Evolutionary conservation across 2,797 vertebrate genomes (phyloP).

Genomic region (Sarcophilus harrisii): DNA sequence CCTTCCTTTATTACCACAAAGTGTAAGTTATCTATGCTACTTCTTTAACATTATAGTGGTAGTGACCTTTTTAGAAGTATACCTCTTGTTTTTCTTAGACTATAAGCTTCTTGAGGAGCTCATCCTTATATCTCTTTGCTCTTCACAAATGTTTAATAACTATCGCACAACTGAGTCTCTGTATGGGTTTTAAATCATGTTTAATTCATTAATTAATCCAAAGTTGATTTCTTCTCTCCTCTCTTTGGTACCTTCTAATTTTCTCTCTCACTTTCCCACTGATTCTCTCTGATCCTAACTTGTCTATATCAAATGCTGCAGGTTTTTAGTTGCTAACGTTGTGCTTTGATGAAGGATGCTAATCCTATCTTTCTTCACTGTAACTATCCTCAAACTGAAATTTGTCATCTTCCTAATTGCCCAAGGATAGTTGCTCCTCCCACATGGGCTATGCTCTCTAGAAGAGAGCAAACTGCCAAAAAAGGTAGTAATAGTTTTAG

Average conservation of each 20-base stretch:
- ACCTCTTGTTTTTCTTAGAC: neutral
- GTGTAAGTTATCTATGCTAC: neutral
- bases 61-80: neutral
- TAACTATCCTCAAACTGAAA: conserved; percentile 16
- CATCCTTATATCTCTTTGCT: neutral
- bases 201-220: too few species aligned
- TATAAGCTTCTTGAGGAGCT: neutral
- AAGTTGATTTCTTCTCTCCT: neutral
- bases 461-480: neutral
- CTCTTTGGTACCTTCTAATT: neutral
- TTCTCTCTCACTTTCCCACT: neutral
- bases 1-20: neutral
- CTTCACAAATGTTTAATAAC: neutral
- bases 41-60: neutral
- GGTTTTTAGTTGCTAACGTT: neutral
- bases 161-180: neutral
- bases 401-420: neutral
- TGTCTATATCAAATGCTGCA: conserved; percentile 16
- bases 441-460: neutral
- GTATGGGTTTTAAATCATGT: neutral
- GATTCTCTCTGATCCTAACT: neutral
- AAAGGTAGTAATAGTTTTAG: neutral
- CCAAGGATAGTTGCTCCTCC: neutral
- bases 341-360: neutral
- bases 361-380: neutral